A percentile compares a stretch with the other conserved stretches of the same genome.
Conservation (phyloP, 2,888 invertebrate species). For the Mellilla xanthometata region DNA sequence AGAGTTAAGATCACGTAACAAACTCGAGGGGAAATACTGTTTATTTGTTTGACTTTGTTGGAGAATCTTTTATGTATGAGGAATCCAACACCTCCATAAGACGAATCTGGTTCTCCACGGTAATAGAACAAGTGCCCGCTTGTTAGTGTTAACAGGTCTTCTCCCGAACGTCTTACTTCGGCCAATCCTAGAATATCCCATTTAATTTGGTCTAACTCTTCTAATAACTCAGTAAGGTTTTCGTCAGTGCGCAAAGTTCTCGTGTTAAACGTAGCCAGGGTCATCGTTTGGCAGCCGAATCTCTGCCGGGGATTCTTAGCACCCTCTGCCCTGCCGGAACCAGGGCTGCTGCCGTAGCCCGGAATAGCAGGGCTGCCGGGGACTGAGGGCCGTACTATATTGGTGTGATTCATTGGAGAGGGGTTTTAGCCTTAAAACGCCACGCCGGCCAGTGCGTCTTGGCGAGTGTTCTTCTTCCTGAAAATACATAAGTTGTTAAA, state of each 20-base stretch:
- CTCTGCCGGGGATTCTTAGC: slow-evolving; percentile 24
- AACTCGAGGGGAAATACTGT: slow-evolving; percentile 8
- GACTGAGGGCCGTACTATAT: slow-evolving; percentile 22
- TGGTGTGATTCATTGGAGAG: slow-evolving; percentile 1
- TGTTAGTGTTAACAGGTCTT: not conserved
- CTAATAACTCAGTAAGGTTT: not conserved
- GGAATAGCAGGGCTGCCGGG: slow-evolving; percentile 24
- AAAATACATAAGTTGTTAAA: no score
- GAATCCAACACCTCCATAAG: slow-evolving; percentile 8
- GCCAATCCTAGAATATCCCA: slow-evolving; percentile 5
- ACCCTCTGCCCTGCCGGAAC: slow-evolving; percentile 23
- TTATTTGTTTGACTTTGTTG: not conserved
- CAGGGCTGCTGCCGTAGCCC: slow-evolving; percentile 21
- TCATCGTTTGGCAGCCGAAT: slow-evolving; percentile 10
- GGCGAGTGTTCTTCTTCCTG: slow-evolving; percentile 26
- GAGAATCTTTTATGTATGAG: not conserved
- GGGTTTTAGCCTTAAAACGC: slow-evolving; percentile 6
- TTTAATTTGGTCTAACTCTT: not conserved
- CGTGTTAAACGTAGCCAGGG: no score
- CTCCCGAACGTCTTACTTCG: slow-evolving; percentile 2
- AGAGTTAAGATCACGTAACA: not conserved
- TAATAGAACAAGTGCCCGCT: no score
- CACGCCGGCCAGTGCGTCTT: slow-evolving; percentile 7
- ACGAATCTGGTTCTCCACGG: slow-evolving; percentile 1
- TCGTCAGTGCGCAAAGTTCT: slow-evolving; percentile 9